Conservation (phyloP, 30 jellyfish, hydroid and myxozoan species). For the Aurelia aurita region DNA sequence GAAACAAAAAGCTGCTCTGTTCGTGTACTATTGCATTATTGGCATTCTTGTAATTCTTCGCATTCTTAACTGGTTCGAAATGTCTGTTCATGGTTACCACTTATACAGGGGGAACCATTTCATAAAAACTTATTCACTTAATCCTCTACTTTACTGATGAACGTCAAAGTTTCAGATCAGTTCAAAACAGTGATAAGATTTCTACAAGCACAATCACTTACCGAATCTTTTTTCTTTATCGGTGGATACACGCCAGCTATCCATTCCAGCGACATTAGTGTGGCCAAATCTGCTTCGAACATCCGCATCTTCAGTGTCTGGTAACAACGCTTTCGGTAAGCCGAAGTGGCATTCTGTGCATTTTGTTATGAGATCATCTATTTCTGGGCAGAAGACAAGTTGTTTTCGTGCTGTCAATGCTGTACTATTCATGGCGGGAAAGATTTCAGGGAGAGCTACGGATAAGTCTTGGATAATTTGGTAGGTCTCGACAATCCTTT, state of each 20-base stretch:
- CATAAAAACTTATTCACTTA: too few species aligned
- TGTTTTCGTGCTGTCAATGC: conserved; percentile 28
- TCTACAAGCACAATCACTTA: background rate
- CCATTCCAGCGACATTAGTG: conserved; percentile 22
- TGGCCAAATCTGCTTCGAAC: conserved; percentile 15
- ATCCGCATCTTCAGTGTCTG: conserved; percentile 82
- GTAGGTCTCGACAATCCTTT: conserved; percentile 39
- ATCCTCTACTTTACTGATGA: too few species aligned
- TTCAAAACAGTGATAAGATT: too few species aligned
- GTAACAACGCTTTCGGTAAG: conserved; percentile 83
- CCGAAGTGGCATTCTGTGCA: conserved; percentile 77
- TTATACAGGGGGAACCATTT: too few species aligned
- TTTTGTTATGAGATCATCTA: conserved; percentile 71
- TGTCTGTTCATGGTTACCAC: too few species aligned
- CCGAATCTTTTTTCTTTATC: conserved; percentile 74
- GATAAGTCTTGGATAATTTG: conserved; percentile 38
- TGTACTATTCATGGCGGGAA: conserved; percentile 15
- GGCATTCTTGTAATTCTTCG: too few species aligned
- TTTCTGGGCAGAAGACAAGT: conserved; percentile 71
- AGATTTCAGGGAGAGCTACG: conserved; percentile 10
- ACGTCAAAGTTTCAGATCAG: too few species aligned
- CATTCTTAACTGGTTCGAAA: too few species aligned
- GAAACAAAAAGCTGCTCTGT: too few species aligned
- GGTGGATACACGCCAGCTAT: conserved; percentile 20
- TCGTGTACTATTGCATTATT: too few species aligned